phyloP scores from a whole-genome alignment of 2,113 vertebrate species.

The Prunella fulvescens region DNA sequence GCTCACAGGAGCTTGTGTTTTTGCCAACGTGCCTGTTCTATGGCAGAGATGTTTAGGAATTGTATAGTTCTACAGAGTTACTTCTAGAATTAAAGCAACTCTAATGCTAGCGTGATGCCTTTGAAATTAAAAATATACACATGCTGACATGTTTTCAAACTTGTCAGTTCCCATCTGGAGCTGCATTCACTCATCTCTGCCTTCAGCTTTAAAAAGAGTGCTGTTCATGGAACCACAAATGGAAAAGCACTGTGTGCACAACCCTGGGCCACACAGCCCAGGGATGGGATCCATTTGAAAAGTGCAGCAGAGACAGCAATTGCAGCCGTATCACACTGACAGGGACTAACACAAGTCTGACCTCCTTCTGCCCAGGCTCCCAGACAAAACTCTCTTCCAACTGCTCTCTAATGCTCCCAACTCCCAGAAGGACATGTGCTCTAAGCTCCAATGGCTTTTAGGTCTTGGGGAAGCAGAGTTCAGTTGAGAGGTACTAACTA shows the following conservation, averaged over 20 bases:
- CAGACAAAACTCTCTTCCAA: background rate
- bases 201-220: constrained; percentile 3
- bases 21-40: background rate
- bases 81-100: constrained; percentile 9
- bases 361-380: background rate
- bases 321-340: background rate
- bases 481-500: background rate
- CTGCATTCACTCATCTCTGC: constrained; percentile 18
- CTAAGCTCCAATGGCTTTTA: background rate
- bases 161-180: constrained; percentile 56
- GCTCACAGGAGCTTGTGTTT: background rate
- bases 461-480: background rate
- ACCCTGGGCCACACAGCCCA: background rate
- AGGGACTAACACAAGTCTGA: background rate
- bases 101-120: background rate
- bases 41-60: background rate
- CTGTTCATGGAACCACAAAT: background rate
- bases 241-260: background rate
- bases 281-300: background rate
- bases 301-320: background rate
- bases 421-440: background rate
- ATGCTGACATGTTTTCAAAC: constrained; percentile 62
- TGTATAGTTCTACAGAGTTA: background rate
- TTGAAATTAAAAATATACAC: constrained; percentile 63
- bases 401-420: background rate